These are phyloP conservation scores for Styela plicata DNA, from an alignment of 23 tunicate species.

Conservation along the genomic window DNA sequence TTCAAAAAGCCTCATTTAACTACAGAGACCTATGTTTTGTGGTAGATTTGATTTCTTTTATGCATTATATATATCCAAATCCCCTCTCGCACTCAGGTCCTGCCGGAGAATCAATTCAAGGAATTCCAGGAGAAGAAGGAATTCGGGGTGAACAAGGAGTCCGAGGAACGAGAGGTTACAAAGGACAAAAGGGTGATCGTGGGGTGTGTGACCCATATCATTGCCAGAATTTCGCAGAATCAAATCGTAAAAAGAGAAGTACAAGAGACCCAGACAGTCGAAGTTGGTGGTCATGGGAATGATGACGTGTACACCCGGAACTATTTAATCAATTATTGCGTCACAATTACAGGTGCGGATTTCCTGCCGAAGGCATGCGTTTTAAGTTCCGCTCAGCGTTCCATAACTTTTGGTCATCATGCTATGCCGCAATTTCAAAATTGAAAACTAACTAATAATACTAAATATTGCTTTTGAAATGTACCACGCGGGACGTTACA, in stretches of 20 bases:
- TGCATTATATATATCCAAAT: background rate
- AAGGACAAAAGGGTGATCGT: conserved; percentile 33
- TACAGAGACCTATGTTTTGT: too few species aligned
- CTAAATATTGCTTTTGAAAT: too few species aligned
- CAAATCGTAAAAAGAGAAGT: background rate
- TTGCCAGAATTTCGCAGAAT: conserved; percentile 9
- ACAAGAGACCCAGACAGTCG: background rate
- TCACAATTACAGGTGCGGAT: background rate
- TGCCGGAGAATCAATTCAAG: background rate
- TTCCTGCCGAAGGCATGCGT: background rate
- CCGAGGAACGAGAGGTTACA: conserved; percentile 49
- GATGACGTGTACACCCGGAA: background rate
- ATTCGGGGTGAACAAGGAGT: conserved; percentile 6
- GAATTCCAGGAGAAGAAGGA: conserved; percentile 22
- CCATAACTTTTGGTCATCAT: too few species aligned
- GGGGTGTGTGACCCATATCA: conserved; percentile 54
- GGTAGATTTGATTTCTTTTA: too few species aligned
- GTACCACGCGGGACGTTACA: background rate
- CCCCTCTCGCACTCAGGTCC: background rate
- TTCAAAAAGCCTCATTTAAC: too few species aligned
- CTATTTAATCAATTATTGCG: background rate
- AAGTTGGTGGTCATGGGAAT: conserved; percentile 30
- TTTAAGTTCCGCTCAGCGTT: background rate
- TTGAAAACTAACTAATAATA: too few species aligned
- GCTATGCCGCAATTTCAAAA: too few species aligned